phyloP scores from a whole-genome alignment of 2,888 invertebrate species.

The Muschampia plurimacula region DNA sequence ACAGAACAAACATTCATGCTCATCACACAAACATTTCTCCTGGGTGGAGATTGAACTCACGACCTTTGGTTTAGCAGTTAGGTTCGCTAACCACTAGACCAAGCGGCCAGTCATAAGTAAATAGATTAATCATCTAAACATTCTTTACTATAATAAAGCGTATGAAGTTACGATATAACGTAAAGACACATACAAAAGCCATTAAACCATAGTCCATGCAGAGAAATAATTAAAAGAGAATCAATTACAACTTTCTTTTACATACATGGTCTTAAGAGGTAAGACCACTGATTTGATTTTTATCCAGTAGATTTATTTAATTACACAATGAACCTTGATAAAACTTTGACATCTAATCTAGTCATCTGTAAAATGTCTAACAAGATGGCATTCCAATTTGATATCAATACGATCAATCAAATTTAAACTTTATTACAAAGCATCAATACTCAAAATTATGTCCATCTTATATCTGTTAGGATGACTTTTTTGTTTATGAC shows the following conservation, averaged over 20 bases:
- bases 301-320: constrained; percentile 31
- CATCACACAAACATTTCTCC: too few species aligned
- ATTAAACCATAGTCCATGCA: constrained; percentile 29
- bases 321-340: constrained; percentile 34
- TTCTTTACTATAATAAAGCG: too few species aligned
- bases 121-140: too few species aligned
- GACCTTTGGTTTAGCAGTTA: too few species aligned
- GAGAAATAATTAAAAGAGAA: constrained; percentile 32
- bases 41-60: too few species aligned
- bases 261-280: neutral
- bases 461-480: neutral
- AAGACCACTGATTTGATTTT: constrained; percentile 9
- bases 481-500: constrained; percentile 31
- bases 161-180: neutral
- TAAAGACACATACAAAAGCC: neutral
- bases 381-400: constrained; percentile 31
- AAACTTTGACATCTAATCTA: constrained; percentile 39
- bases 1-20: too few species aligned
- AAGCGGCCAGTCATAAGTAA: too few species aligned
- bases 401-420: constrained; percentile 9
- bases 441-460: constrained; percentile 10
- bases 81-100: too few species aligned
- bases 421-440: constrained; percentile 13
- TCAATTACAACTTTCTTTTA: constrained; percentile 21
- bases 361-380: constrained; percentile 36